Conservation (phyloP, 35 echinoderm and acorn worm genomes). For the Heliocidaris tuberculata region DNA sequence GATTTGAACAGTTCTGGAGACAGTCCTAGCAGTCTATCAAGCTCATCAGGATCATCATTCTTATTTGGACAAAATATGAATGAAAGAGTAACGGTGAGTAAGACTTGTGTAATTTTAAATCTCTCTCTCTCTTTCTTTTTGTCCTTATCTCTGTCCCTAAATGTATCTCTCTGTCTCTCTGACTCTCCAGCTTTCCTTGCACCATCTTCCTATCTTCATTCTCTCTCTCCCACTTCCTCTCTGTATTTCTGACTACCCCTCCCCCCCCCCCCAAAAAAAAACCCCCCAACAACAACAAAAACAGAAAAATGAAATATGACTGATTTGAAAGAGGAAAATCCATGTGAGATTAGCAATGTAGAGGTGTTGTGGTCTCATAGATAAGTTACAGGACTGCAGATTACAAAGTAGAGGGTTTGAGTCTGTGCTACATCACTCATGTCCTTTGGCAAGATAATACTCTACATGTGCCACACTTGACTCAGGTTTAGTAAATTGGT, state of each 20-base stretch:
- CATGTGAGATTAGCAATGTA: no score
- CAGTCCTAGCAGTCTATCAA: constrained; percentile 55
- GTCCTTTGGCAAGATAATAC: no score
- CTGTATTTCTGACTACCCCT: background rate
- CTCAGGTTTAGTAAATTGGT: no score
- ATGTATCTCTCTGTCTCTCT: background rate
- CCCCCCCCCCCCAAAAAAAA: no score
- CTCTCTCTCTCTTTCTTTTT: background rate
- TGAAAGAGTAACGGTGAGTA: constrained; percentile 80
- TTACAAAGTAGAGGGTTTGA: no score
- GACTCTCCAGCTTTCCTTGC: background rate
- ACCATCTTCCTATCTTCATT: background rate
- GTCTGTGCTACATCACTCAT: no score
- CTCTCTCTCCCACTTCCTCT: background rate
- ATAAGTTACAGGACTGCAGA: no score
- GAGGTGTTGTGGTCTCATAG: no score
- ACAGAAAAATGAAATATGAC: no score
- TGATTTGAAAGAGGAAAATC: no score
- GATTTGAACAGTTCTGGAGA: constrained; percentile 40
- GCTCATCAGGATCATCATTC: constrained; percentile 66
- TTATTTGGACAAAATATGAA: constrained; percentile 97
- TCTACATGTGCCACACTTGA: no score
- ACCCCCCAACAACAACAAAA: no score
- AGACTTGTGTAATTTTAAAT: background rate
- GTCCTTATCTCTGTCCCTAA: background rate